phyloP scores from a whole-genome alignment of 2,888 invertebrate genomes.

The Oligia strigilis region DNA sequence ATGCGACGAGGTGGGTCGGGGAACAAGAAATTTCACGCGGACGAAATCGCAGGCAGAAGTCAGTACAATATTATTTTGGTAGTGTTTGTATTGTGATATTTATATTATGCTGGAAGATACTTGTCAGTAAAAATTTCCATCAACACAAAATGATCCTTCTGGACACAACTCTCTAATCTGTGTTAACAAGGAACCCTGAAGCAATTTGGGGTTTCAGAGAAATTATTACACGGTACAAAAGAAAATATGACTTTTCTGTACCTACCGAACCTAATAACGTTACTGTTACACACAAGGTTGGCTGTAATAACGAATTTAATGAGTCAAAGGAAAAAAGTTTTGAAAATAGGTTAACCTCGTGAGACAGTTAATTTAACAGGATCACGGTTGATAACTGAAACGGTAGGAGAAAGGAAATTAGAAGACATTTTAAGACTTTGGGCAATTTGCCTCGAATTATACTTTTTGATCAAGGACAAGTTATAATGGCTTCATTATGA shows the following conservation, averaged over 20 bases:
- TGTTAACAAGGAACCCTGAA: conserved; percentile 34
- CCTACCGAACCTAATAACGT: conserved; percentile 57
- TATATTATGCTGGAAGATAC: background rate
- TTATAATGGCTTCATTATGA: conserved; percentile 25
- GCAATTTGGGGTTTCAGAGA: conserved; percentile 46
- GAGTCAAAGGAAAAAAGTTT: conserved; percentile 47
- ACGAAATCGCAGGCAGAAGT: no score
- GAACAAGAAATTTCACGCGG: no score
- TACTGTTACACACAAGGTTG: conserved; percentile 47
- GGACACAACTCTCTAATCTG: conserved; percentile 4
- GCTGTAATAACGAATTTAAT: conserved; percentile 58
- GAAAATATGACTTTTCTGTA: conserved; percentile 59
- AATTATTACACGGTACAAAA: conserved; percentile 55
- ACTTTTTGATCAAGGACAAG: conserved; percentile 8
- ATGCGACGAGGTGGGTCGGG: no score
- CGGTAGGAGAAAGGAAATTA: conserved; percentile 36
- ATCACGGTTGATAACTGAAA: conserved; percentile 21
- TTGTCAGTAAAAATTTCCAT: background rate
- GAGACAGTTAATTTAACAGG: conserved; percentile 51
- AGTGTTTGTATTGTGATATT: background rate
- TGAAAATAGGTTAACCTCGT: conserved; percentile 47
- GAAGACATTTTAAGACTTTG: conserved; percentile 34
- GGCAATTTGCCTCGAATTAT: background rate
- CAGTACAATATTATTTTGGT: background rate
- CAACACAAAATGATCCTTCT: conserved; percentile 31